A percentile compares a stretch with the other conserved stretches of the same genome.
Conservation (phyloP, 1,140 invertebrate genomes). For the Cecropterus lyciades region DNA sequence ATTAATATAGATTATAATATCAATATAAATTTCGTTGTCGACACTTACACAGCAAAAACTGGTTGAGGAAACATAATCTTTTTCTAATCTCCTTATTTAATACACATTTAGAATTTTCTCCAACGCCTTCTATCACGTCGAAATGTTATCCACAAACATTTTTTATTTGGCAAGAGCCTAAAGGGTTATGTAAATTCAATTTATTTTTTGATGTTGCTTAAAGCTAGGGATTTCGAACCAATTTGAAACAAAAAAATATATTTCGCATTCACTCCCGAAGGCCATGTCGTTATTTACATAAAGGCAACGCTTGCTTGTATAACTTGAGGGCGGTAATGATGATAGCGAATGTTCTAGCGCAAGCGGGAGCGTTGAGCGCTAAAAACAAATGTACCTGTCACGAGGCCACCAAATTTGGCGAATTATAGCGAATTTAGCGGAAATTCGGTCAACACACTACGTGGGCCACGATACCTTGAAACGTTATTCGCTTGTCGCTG, state of each 20-base stretch:
- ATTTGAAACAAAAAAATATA: conserved; percentile 48
- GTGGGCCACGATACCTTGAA: too few relatives aligned
- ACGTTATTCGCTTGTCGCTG: too few relatives aligned
- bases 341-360: too few relatives aligned
- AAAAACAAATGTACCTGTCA: too few relatives aligned
- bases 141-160: conserved; percentile 1
- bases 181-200: conserved; percentile 48
- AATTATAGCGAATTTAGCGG: too few relatives aligned
- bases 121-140: neutral
- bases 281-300: conserved; percentile 25
- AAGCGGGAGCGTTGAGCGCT: neutral
- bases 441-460: too few relatives aligned
- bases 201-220: conserved; percentile 48
- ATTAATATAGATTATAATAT: too few relatives aligned
- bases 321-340: neutral
- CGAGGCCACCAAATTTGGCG: too few relatives aligned
- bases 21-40: too few relatives aligned
- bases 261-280: conserved; percentile 35
- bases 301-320: conserved; percentile 1
- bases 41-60: neutral
- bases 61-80: neutral
- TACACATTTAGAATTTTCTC: conserved; percentile 5
- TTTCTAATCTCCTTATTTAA: neutral
- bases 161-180: conserved; percentile 12
- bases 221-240: conserved; percentile 47